Evolutionary conservation across 2,113 vertebrate genomes (phyloP).

Genomic region (Anoplopoma fimbria): DNA sequence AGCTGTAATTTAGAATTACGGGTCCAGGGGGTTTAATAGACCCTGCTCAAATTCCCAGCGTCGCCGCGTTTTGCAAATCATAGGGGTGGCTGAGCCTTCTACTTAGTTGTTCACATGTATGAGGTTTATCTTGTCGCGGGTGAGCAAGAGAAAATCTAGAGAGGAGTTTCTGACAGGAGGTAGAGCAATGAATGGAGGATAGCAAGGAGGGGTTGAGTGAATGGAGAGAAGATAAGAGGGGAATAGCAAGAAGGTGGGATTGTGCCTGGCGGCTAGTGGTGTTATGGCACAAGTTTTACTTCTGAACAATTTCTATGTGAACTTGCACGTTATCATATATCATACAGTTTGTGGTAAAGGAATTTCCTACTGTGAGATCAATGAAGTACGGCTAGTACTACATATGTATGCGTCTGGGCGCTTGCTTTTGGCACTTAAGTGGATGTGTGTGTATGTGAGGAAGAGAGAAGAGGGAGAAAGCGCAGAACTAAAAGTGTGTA

Average conservation of each 20-base stretch:
- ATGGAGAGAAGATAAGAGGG: background rate
- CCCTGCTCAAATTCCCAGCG: slow-evolving; percentile 40
- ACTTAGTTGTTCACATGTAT: slow-evolving; percentile 36
- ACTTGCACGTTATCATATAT: background rate
- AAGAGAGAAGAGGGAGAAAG: background rate
- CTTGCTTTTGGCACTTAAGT: slow-evolving; percentile 10
- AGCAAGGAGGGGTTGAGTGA: background rate
- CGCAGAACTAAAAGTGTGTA: background rate
- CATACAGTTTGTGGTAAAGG: background rate
- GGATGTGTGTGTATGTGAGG: background rate
- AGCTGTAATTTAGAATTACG: slow-evolving; percentile 64
- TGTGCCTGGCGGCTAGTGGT: background rate
- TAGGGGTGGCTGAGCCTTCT: slow-evolving; percentile 50
- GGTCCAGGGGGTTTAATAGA: slow-evolving; percentile 60
- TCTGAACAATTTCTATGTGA: slow-evolving; percentile 8
- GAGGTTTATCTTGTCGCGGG: slow-evolving; percentile 19
- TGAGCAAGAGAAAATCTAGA: background rate
- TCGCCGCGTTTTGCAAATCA: slow-evolving; percentile 60
- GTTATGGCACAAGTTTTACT: background rate
- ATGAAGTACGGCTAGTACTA: slow-evolving; percentile 15
- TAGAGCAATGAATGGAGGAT: background rate
- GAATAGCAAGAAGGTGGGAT: background rate
- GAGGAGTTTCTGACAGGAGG: slow-evolving; percentile 3
- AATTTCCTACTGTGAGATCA: slow-evolving; percentile 14
- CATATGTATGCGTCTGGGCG: slow-evolving; percentile 5